Evolutionary conservation across 64 coral and sea anemone genomes (phyloP), one percentile per base, ranked within the genome.

Genomic region (Montipora cactus): DNA sequence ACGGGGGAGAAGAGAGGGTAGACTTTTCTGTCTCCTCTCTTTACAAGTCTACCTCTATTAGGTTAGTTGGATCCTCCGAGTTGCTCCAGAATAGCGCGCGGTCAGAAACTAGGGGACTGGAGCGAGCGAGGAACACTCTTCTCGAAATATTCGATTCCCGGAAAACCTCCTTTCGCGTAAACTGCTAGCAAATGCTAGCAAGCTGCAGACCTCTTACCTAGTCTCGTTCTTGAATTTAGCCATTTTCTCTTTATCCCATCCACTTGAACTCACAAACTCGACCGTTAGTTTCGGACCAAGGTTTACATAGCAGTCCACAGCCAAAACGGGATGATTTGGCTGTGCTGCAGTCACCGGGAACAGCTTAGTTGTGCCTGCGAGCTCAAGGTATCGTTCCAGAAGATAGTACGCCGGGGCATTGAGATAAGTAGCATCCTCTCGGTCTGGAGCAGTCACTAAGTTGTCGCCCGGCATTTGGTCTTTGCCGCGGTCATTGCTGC

Each of bases 381-480:
- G 67, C 68, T 80, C 91, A 21, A 98, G 61, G 76, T 98, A 98
- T 14, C 87, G 90, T 80, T 98, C 97, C 57, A 98, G 88, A 12
- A 98, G 91, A 77, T 94, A 98, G n/a, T 96, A 89, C 2, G 97
- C 91, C 19, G 97, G 97, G 6, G 88, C 87, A 49, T 91, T 76
- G 50, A 96, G 90, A 67, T 90, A 90, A 49, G 95, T 88, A 14
- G 91, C 87, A 67, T 93, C 91, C 59, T 96, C 94, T 2, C 88
- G 79, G 47, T 98, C 97, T n/a, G 97, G 97, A 3, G 91, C 94
- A 37, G 92, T 95, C 9, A 98, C 91, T n/a, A 95, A 53, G 21
- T 94, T 93, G 8, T 94, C 88, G 2, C 89, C 91, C 11, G 77
- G 51, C 16, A 49, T 52, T 15, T 71, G 81, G 2, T 80, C 81